Base-by-base conservation (phyloP, 2,113 vertebrate genomes). In the Alaudala cheleensis region DNA sequence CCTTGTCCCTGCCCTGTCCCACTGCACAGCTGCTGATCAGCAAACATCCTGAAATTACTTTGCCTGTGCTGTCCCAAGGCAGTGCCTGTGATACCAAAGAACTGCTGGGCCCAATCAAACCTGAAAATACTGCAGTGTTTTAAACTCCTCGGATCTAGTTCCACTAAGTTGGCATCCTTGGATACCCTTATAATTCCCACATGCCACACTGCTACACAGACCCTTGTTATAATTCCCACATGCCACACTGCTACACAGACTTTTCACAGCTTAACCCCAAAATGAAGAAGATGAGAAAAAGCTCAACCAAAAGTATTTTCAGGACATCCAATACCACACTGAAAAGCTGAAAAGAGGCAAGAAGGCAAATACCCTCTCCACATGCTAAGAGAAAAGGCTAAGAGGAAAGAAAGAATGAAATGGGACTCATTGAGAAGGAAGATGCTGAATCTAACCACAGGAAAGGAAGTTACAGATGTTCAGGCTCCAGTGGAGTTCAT, bases 401-500 rank as follows among this genome's bases (percentile, higher is more conserved):
- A 81, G 50, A 88, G 39, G n/a, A 21, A 80, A 34, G 57, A 56
- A 85, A 42, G 26, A 76, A 72, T 54, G 74, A 62, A 90, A 33
- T 3, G 7, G 54, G 21, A 58, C 18, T 54, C 29, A 22, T 5
- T 71, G 39, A 33, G 39, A 77, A 57, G 62, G 58, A 73, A 58
- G 33, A 80, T 2, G 5, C 39, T 66, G 77, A 83, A 86, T 73
- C 51, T 70, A 78, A 70, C 29, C 1, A 0, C 0, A 0, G 47
- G 29, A 78, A 80, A 80, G 39, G 51, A 86, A 62, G 39, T 53
- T 74, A 86, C 34, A 40, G 62, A 81, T 77, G 37, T 88, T 74
- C 54, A 83, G 56, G 65, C 47, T 81, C 33, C 49, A 86, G 14
- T 31, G 51, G 42, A 74, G 28, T 37, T 88, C 56, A 16, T 62